A percentile compares a stretch with the other conserved stretches of the same genome.
These are phyloP conservation scores for Athalia cordata DNA, from an alignment of 2,888 invertebrate genomes.

Conservation along the genomic window DNA sequence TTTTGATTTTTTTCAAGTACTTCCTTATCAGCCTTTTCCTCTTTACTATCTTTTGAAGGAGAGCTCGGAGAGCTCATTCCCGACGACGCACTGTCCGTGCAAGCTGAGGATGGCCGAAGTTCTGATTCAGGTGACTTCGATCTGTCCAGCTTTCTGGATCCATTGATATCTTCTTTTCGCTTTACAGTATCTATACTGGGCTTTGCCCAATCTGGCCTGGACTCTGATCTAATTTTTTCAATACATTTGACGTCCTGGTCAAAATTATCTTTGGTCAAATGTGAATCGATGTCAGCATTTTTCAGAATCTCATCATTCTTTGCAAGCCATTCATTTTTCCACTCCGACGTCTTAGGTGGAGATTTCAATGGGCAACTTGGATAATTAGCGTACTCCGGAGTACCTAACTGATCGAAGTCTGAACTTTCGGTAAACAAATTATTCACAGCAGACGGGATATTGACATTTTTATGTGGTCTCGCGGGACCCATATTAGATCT, in stretches of 20 bases:
- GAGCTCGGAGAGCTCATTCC: slow-evolving; percentile 71
- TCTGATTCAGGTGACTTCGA: slow-evolving; percentile 66
- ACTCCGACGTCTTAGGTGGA: slow-evolving; percentile 68
- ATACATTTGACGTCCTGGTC: slow-evolving; percentile 54
- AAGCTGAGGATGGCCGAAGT: slow-evolving; percentile 64
- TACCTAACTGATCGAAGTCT: slow-evolving; percentile 58
- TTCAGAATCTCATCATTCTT: slow-evolving; percentile 68
- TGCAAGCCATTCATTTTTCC: slow-evolving; percentile 69
- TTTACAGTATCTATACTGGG: slow-evolving; percentile 61
- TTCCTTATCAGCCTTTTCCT: slow-evolving; percentile 70
- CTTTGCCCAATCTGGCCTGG: slow-evolving; percentile 68
- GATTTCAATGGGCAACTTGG: slow-evolving; percentile 61
- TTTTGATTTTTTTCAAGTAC: slow-evolving; percentile 69
- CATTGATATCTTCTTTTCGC: slow-evolving; percentile 58
- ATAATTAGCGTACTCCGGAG: slow-evolving; percentile 59
- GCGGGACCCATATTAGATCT: slow-evolving; percentile 11
- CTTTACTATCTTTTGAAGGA: slow-evolving; percentile 69
- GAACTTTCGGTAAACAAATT: slow-evolving; percentile 42
- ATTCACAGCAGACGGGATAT: background rate
- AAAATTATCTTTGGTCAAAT: slow-evolving; percentile 51
- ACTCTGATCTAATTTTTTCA: slow-evolving; percentile 60
- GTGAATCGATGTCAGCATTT: slow-evolving; percentile 60
- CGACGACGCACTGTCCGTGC: slow-evolving; percentile 68
- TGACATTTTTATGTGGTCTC: background rate
- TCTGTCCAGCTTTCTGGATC: slow-evolving; percentile 57